A percentile compares a stretch with the other conserved stretches of the same genome.
These are phyloP conservation scores for Nephrotoma guestfalica DNA, from an alignment of 2,888 invertebrate genomes.

Conservation along the genomic window DNA sequence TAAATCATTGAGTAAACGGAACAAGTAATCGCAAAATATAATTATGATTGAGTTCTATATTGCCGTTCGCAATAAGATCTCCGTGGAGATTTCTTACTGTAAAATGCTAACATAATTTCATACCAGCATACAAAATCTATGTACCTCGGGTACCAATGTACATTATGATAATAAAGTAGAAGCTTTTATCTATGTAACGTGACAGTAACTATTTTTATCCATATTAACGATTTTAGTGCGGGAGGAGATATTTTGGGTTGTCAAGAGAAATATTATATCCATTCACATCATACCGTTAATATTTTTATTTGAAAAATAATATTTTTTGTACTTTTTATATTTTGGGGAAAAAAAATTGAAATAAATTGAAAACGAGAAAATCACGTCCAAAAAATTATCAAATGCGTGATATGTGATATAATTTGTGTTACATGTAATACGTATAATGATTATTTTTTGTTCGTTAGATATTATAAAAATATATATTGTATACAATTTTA, in stretches of 20 bases:
- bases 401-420: conserved; percentile 1
- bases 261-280: neutral
- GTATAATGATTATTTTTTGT: neutral
- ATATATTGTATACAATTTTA: neutral
- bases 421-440: neutral
- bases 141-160: neutral
- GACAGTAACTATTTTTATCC: neutral
- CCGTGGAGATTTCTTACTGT: too few species aligned
- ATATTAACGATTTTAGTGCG: neutral
- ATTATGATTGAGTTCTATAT: too few species aligned
- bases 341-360: neutral
- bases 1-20: too few species aligned
- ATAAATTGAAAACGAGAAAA: neutral
- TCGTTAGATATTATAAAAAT: neutral
- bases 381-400: conserved; percentile 1
- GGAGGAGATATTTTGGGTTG: neutral
- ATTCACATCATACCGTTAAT: neutral
- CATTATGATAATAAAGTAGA: neutral
- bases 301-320: neutral
- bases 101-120: too few species aligned
- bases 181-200: neutral
- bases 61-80: too few species aligned
- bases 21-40: too few species aligned
- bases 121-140: too few species aligned
- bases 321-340: neutral